Evolutionary conservation across 2,797 vertebrate genomes (phyloP).

Genomic region (Semaprochilodus insignis): DNA sequence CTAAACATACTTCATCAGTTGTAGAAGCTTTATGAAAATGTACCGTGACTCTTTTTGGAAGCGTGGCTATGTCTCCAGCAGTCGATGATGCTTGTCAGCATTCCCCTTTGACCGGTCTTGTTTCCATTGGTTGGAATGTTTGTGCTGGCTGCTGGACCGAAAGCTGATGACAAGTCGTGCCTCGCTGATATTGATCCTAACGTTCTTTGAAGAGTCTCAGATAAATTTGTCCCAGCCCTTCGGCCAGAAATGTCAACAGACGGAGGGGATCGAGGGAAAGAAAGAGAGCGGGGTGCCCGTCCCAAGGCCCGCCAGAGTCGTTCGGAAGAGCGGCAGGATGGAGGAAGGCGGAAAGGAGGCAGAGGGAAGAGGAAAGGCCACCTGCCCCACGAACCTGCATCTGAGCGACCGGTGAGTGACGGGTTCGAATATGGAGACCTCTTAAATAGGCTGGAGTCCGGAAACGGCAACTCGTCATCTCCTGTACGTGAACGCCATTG

Average conservation of each 20-base stretch:
- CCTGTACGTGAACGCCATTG: slow-evolving; percentile 69
- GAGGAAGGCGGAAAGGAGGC: slow-evolving; percentile 68
- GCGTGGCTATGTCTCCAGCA: not conserved
- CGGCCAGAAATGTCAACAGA: slow-evolving; percentile 68
- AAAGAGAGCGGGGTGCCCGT: slow-evolving; percentile 80
- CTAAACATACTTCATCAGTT: not conserved
- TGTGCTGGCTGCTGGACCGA: not conserved
- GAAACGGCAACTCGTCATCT: slow-evolving; percentile 68
- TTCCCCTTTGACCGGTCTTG: not conserved
- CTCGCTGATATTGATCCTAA: not conserved
- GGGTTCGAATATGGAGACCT: slow-evolving; percentile 83
- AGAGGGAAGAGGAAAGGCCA: slow-evolving; percentile 79
- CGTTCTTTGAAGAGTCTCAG: not conserved
- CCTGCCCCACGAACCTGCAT: slow-evolving; percentile 60
- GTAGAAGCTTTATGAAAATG: not conserved
- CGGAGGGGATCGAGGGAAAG: slow-evolving; percentile 77
- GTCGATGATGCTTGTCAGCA: not conserved
- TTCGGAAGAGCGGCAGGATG: slow-evolving; percentile 81
- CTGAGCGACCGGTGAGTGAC: slow-evolving; percentile 80
- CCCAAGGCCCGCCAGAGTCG: slow-evolving; percentile 84
- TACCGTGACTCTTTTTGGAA: not conserved
- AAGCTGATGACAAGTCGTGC: not conserved
- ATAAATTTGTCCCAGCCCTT: not conserved
- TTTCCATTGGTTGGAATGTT: slow-evolving; percentile 7
- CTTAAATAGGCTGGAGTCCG: slow-evolving; percentile 68